Conservation (phyloP, 2,113 vertebrate genomes). For the Hemichromis elongatus region DNA sequence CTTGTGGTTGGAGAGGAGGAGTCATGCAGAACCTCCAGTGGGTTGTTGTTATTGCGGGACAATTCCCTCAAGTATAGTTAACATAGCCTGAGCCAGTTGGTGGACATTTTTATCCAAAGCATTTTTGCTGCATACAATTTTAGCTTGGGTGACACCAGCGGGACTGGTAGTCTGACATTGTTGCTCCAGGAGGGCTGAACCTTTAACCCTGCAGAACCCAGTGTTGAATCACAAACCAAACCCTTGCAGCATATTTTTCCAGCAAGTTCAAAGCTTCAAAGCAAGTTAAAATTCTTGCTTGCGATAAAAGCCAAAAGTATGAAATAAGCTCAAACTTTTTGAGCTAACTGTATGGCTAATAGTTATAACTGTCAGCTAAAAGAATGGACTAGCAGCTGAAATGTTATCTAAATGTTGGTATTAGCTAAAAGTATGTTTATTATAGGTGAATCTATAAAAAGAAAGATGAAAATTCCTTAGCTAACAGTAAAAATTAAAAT, state of each 20-base stretch:
- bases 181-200: conserved; percentile 6
- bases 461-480: background rate
- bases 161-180: background rate
- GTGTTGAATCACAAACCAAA: background rate
- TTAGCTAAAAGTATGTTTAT: background rate
- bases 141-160: conserved; percentile 28
- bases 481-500: background rate
- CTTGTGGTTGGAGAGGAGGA: conserved; percentile 21
- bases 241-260: background rate
- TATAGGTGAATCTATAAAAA: background rate
- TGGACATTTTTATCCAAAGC: conserved; percentile 49
- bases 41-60: conserved; percentile 43
- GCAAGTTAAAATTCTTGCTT: background rate
- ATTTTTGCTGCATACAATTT: conserved; percentile 32
- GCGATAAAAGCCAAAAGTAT: background rate
- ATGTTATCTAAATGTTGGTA: background rate
- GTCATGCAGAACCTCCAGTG: conserved; percentile 34
- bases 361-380: background rate
- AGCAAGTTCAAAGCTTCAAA: too few relatives aligned
- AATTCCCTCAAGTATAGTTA: conserved; percentile 57
- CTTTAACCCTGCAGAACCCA: conserved; percentile 1
- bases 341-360: background rate
- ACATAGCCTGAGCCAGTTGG: conserved; percentile 35
- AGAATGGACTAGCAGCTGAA: background rate
- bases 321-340: background rate